Evolutionary conservation across 2,797 vertebrate species (phyloP).

Genomic region (Trachops cirrhosus): DNA sequence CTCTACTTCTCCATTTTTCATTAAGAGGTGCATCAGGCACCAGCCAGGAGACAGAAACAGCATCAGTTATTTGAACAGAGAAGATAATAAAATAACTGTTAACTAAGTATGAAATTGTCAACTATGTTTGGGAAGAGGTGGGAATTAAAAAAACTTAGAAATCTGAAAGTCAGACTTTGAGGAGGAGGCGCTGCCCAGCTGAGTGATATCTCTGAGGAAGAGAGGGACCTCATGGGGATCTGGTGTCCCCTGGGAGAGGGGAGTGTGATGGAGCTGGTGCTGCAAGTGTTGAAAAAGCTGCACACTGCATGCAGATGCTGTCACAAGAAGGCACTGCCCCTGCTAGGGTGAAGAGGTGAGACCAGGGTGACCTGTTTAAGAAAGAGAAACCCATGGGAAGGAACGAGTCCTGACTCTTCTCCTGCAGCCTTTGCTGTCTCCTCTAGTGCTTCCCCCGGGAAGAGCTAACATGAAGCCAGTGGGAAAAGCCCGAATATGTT

Average conservation of each 20-base stretch:
- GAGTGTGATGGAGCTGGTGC: neutral
- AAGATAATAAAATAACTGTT: neutral
- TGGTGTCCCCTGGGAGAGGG: neutral
- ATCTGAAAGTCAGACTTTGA: neutral
- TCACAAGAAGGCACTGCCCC: neutral
- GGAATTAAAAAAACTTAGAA: neutral
- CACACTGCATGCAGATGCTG: neutral
- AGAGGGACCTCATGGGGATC: neutral
- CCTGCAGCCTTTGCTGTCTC: neutral
- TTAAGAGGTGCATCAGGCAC: neutral
- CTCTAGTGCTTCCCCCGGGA: neutral
- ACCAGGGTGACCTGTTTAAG: neutral
- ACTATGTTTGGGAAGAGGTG: neutral
- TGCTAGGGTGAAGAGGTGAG: neutral
- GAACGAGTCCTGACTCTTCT: neutral
- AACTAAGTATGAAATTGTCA: neutral
- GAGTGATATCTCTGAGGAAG: neutral
- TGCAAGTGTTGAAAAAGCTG: neutral
- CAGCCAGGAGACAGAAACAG: neutral
- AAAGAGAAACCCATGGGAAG: neutral
- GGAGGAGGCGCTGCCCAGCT: neutral
- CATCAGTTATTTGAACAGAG: neutral
- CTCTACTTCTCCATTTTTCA: neutral
- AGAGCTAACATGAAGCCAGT: neutral
- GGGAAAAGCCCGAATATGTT: neutral